Evolutionary conservation across 53 echinoderm and acorn worm genomes (phyloP).

Genomic region (Henricia sp.): DNA sequence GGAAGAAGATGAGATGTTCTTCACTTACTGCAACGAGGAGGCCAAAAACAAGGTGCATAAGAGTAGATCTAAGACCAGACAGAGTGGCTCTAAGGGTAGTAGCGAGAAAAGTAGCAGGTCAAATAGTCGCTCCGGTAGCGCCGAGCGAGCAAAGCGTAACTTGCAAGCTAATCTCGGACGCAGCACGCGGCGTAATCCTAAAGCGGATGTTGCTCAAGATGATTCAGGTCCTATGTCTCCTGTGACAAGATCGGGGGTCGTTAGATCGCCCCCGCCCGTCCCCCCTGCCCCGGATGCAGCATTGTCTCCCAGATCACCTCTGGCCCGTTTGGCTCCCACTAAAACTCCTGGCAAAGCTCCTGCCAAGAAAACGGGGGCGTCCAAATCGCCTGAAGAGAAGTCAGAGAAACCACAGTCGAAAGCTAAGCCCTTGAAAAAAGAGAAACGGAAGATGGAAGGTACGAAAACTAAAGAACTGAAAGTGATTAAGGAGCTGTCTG

Average conservation of each 20-base stretch:
- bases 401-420: neutral
- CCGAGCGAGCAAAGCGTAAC: constrained; percentile 10
- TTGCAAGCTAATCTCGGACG: neutral
- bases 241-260: constrained; percentile 31
- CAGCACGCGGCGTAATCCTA: constrained; percentile 61
- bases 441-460: neutral
- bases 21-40: constrained; percentile 90
- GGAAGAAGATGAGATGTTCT: constrained; percentile 95
- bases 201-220: constrained; percentile 11
- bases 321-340: constrained; percentile 44
- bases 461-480: constrained; percentile 6
- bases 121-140: constrained; percentile 61
- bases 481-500: neutral
- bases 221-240: constrained; percentile 51
- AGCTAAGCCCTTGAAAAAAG: neutral
- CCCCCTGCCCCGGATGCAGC: constrained; percentile 10
- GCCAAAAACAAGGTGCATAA: constrained; percentile 99
- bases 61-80: constrained; percentile 64
- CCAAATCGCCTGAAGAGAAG: constrained; percentile 16
- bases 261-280: constrained; percentile 45
- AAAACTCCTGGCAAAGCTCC: neutral
- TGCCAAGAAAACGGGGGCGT: neutral
- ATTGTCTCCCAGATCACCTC: constrained; percentile 38
- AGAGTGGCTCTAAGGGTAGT: constrained; percentile 36
- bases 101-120: constrained; percentile 69